Conservation (phyloP, 64 coral and sea anemone genomes). For the Hydrozoanthus tunicans region DNA sequence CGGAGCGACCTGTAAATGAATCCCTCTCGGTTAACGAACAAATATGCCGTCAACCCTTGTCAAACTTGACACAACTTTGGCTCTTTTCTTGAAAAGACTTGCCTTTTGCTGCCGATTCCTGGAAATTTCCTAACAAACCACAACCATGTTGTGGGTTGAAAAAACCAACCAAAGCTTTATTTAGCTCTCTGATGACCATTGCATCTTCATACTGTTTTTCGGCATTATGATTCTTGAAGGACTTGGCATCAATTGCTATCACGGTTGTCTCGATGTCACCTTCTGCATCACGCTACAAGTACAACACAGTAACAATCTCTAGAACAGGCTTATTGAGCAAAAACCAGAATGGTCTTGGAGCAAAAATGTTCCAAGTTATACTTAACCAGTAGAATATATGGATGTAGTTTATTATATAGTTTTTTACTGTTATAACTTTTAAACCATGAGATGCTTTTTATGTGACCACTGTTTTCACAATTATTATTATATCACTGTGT, state of each 20-base stretch:
- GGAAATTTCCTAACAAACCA: background rate
- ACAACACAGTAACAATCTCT: background rate
- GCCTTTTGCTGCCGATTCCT: background rate
- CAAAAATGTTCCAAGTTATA: too few species aligned
- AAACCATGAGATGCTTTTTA: too few species aligned
- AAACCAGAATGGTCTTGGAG: too few species aligned
- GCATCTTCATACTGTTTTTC: slow-evolving; percentile 65
- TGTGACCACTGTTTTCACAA: too few species aligned
- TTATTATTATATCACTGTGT: too few species aligned
- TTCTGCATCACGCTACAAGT: slow-evolving; percentile 58
- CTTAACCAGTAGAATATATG: too few species aligned
- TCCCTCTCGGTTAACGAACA: too few species aligned
- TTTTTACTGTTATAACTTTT: too few species aligned
- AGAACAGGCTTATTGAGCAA: background rate
- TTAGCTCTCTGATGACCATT: slow-evolving; percentile 64
- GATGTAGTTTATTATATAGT: too few species aligned
- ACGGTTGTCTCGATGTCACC: slow-evolving; percentile 74
- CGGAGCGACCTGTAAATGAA: too few species aligned
- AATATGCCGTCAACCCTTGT: too few species aligned
- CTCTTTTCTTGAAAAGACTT: background rate
- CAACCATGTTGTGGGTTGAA: slow-evolving; percentile 50
- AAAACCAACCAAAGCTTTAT: slow-evolving; percentile 80
- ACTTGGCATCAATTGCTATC: slow-evolving; percentile 66
- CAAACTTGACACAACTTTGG: background rate
- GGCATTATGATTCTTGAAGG: slow-evolving; percentile 48